Evolutionary conservation across 2,888 invertebrate genomes (phyloP), one percentile per base, ranked within the genome.

Genomic region (Drosophila buzzatii): DNA sequence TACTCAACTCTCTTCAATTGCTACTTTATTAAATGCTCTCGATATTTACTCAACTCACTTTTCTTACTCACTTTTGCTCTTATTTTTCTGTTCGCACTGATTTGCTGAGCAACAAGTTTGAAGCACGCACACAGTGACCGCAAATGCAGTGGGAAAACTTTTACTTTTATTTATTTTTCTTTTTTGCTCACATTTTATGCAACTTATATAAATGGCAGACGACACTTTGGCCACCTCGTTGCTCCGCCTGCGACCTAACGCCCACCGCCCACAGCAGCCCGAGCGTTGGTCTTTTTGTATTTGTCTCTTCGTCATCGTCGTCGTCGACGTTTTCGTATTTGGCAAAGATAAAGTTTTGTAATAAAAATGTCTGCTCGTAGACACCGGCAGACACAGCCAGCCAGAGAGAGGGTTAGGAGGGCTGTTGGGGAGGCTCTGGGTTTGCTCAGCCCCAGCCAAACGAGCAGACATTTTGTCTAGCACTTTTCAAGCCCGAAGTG

Each of bases 341-440:
- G 90, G 89, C 86, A 87, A 90, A 87, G 87, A 87, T 87, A 87
- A 87, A 87, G 87, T 87, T 87, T 90, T 87, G 87, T 87, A 87
- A 89, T 90, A 90, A 90, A 87, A 87, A 87, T 90, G 89, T 87
- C 87, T 87, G 89, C 75, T 78, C 68, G 82, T 76, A 84, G 85
- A 76, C 77, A 79, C 76, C 74, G 80, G 73, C 81, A 79, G 73
- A 82, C 71, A 56, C 70, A 63, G 79, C 42, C 68, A 75, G 63
- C 51, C 62, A 33, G 20, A n/a, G 33, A 9, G 18, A 2, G 42
- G 42, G 6, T 44, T 39, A 12, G 49, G 27, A 27, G 31, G n/a
- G 6, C 5, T 31, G 23, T 2, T 31, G 18, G n/a, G 23, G 18
- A 3, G 41, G 20, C 33, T 37, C n/a, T 31, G 47, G 45, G 53